phyloP scores from a whole-genome alignment of 37 sponge, comb jelly and placozoan species.

The Lycopodina hypogea region DNA sequence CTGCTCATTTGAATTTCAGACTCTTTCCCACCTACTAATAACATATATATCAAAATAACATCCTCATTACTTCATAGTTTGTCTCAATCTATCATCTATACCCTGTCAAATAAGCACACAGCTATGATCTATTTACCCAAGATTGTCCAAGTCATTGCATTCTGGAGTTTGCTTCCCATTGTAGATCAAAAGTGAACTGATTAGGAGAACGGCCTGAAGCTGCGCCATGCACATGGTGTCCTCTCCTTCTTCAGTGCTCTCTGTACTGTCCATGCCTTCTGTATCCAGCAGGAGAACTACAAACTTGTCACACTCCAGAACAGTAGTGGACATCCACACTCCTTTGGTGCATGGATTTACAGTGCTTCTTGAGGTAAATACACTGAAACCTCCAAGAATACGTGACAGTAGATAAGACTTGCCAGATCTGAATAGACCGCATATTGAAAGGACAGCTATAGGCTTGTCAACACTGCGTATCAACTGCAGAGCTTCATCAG shows the following conservation, averaged over 20 bases:
- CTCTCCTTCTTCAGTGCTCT: background rate
- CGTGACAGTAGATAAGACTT: conserved; percentile 48
- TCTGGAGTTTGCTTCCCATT: conserved; percentile 11
- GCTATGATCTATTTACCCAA: conserved; percentile 22
- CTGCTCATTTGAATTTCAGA: too few relatives aligned
- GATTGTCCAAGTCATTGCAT: conserved; percentile 6
- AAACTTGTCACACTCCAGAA: conserved; percentile 29
- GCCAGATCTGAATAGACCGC: conserved; percentile 42
- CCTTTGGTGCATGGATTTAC: conserved; percentile 21
- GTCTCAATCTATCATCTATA: too few relatives aligned
- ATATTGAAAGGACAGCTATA: conserved; percentile 32
- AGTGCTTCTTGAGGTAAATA: conserved; percentile 29
- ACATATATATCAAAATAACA: too few relatives aligned
- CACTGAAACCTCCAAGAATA: conserved; percentile 10
- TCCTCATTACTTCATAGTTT: too few relatives aligned
- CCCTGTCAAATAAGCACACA: too few relatives aligned
- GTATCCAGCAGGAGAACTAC: conserved; percentile 25
- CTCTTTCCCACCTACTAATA: too few relatives aligned
- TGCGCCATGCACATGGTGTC: background rate
- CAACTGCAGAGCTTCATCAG: conserved; percentile 12
- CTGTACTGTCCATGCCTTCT: conserved; percentile 16
- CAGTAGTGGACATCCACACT: conserved; percentile 40
- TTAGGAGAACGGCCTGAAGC: background rate
- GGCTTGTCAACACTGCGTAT: conserved; percentile 26
- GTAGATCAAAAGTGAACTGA: conserved; percentile 31